A percentile compares a stretch with the other conserved stretches of the same genome.
Conservation (phyloP, 2,797 vertebrate species). For the Anas bahamensis region DNA sequence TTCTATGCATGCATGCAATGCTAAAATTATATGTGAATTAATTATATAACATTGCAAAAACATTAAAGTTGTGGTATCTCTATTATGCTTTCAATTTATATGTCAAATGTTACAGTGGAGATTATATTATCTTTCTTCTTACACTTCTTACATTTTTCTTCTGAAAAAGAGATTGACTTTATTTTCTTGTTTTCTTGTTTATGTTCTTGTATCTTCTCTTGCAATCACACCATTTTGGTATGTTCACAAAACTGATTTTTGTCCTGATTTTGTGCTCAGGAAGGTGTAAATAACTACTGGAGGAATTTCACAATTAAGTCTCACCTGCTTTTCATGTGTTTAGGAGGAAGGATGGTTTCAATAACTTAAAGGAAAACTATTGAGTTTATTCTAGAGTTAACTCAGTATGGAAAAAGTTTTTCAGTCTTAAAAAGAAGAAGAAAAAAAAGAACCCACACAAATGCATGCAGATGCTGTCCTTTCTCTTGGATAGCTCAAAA, state of each 20-base stretch:
- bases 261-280: neutral
- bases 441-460: neutral
- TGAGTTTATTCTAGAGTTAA: constrained; percentile 38
- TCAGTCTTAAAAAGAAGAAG: neutral
- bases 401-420: neutral
- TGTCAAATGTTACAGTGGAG: neutral
- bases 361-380: neutral
- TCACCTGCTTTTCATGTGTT: neutral
- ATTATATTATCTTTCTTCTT: neutral
- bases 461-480: constrained; percentile 9
- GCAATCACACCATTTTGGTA: neutral
- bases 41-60: neutral
- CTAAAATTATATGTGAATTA: neutral
- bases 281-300: neutral
- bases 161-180: neutral
- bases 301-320: neutral
- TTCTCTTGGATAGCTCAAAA: constrained; percentile 33
- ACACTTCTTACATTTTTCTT: neutral
- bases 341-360: neutral
- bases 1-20: neutral
- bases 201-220: neutral
- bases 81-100: neutral
- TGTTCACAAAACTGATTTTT: neutral
- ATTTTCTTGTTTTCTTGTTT: neutral
- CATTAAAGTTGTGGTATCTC: neutral